phyloP scores from a whole-genome alignment of 2,888 invertebrate species.

The Venustoraphidia nigricollis region DNA sequence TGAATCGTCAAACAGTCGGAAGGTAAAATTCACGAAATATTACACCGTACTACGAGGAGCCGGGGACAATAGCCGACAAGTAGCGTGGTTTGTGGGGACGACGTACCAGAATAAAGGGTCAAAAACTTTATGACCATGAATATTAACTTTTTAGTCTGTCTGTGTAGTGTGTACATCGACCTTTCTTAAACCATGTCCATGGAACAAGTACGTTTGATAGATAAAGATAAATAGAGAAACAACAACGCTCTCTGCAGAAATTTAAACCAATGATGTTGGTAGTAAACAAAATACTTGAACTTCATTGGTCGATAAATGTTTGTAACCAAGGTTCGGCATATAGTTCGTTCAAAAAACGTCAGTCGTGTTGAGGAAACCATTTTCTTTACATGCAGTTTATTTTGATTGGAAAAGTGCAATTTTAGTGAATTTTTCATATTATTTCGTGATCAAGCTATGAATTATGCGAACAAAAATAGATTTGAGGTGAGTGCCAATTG shows the following conservation, averaged over 20 bases:
- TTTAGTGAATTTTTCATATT: not conserved
- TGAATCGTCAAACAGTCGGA: too few species aligned
- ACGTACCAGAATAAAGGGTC: slow-evolving; percentile 3
- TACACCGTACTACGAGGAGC: not conserved
- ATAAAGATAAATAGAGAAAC: not conserved
- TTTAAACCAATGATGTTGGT: not conserved
- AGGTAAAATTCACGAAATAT: too few species aligned
- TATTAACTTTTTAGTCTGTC: slow-evolving; percentile 3
- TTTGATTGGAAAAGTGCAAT: slow-evolving; percentile 2
- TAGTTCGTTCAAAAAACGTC: slow-evolving; percentile 7
- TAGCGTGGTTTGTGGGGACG: not conserved
- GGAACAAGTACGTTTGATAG: not conserved
- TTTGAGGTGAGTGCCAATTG: slow-evolving; percentile 36
- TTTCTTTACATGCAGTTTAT: not conserved
- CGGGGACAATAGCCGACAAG: slow-evolving; percentile 2
- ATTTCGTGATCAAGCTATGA: slow-evolving; percentile 32
- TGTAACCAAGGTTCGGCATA: slow-evolving; percentile 3
- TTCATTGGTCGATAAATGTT: slow-evolving; percentile 3
- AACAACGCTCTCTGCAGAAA: not conserved
- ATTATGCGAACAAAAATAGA: slow-evolving; percentile 47
- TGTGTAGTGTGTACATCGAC: slow-evolving; percentile 9
- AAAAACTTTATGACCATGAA: slow-evolving; percentile 5
- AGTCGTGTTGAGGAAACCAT: not conserved
- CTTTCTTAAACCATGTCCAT: slow-evolving; percentile 4
- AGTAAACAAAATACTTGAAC: slow-evolving; percentile 5